Evolutionary conservation across 2,888 invertebrate species (phyloP), one percentile per base, ranked within the genome.

Genomic region (Diaprepes abbreviatus): DNA sequence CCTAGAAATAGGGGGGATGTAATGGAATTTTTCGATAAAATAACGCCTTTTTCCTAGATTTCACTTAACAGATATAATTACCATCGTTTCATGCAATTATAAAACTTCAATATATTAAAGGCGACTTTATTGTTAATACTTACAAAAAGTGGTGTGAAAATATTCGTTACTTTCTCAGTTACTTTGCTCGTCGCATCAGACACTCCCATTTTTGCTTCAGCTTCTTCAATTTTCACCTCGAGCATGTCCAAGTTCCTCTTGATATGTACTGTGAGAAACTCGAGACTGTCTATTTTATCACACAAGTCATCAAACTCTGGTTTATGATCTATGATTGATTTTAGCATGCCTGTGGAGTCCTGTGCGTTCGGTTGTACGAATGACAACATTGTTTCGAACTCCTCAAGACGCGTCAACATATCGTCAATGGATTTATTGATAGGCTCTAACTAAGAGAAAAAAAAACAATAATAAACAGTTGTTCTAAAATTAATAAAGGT

Each of bases 141-240:
- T 73, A 80, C 80, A 74, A 79, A 79, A 31, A 80, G 70, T 7
- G 81, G 81, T 33, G 77, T 79, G 19, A 81, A 76, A 35, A 81
- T 79, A 58, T 75, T 78, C 10, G 78, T 70, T 28, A 80, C 78
- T 73, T 76, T 77, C 31, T 76, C 78, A 9, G 79, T 72, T 38
- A 80, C 79, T 74, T 76, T 77, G 35, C 62, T 75, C 3, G 75
- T 74, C 31, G 70, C 72, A 40, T 79, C 79, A 16, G 66, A 65
- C 33, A 50, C 73, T 14, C 76, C 77, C 28, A 79, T 52, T 62
- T 73, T 74, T 16, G 70, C 66, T 69, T 81, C 81, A n/a, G 73
- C 74, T 50, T 79, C 79, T 48, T 78, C 76, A 63, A 81, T 76
- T 31, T 76, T 75, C 1, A 54, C 45, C 70, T 81, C 81, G 6